Conservation (phyloP, 2,888 invertebrate species). For the Nomada fucata region DNA sequence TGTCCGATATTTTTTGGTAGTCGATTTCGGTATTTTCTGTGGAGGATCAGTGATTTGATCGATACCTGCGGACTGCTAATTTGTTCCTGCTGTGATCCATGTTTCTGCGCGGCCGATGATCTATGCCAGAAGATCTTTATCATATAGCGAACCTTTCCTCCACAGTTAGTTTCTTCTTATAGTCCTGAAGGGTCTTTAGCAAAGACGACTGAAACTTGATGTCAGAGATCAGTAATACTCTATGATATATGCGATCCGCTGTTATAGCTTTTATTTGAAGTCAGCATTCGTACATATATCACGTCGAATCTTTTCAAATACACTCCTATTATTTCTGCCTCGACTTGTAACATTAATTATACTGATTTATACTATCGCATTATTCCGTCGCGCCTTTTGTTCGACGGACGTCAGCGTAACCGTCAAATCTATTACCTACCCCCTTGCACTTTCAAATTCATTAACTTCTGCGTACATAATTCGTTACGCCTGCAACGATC, state of each 20-base stretch:
- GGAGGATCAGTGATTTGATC: slow-evolving; percentile 19
- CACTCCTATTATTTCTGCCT: too few relatives aligned
- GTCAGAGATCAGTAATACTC: slow-evolving; percentile 7
- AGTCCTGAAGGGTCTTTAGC: slow-evolving; percentile 16
- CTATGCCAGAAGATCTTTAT: slow-evolving; percentile 40
- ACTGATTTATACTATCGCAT: background rate
- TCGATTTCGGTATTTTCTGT: background rate
- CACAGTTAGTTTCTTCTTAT: background rate
- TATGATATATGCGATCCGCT: background rate
- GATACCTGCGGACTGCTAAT: slow-evolving; percentile 27
- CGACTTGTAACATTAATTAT: background rate
- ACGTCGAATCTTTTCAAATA: background rate
- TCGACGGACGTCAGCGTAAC: background rate
- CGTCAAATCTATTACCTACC: background rate
- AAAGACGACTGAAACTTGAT: slow-evolving; percentile 1
- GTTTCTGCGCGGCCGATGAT: slow-evolving; percentile 46
- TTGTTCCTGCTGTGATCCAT: slow-evolving; percentile 43
- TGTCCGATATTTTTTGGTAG: background rate
- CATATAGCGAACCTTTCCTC: slow-evolving; percentile 19
- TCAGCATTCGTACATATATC: background rate
- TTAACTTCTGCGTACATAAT: background rate
- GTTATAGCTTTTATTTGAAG: background rate
- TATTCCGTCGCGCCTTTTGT: background rate
- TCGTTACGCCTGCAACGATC: background rate
- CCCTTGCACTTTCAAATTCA: background rate